These are phyloP conservation scores for Hypomesus transpacificus DNA, from an alignment of 2,113 vertebrate species.

Conservation along the genomic window DNA sequence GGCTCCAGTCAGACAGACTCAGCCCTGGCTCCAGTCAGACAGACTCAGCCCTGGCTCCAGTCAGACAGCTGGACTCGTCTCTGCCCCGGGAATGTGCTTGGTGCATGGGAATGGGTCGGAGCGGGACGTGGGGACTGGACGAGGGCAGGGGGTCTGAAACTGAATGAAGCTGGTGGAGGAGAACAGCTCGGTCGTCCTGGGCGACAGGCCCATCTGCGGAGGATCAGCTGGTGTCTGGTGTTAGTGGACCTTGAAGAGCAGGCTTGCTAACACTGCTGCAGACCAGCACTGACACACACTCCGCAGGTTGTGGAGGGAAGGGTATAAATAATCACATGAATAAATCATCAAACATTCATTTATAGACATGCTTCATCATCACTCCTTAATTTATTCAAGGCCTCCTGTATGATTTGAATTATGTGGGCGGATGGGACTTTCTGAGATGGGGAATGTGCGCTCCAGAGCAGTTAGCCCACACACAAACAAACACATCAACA, in stretches of 20 bases:
- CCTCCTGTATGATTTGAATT: slow-evolving; percentile 12
- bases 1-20: no score
- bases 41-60: no score
- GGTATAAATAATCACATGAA: background rate
- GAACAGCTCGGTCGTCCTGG: no score
- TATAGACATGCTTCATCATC: slow-evolving; percentile 15
- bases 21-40: no score
- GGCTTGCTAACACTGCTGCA: background rate
- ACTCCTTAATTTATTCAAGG: slow-evolving; percentile 31
- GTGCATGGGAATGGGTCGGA: no score
- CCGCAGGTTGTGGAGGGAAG: slow-evolving; percentile 1
- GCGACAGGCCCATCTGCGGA: no score
- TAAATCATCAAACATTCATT: slow-evolving; percentile 14
- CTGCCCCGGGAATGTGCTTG: no score
- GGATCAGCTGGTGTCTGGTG: no score
- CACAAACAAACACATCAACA: slow-evolving; percentile 13
- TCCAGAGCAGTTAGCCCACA: slow-evolving; percentile 25
- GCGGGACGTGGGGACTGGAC: no score
- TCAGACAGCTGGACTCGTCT: no score
- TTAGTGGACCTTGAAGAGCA: background rate
- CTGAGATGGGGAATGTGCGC: slow-evolving; percentile 21
- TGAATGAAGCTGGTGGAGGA: no score
- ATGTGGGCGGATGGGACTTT: slow-evolving; percentile 2
- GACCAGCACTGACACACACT: background rate
- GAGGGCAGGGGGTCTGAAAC: no score